Base-by-base conservation (phyloP, 2,797 vertebrate species). In the Coilia nasus region DNA sequence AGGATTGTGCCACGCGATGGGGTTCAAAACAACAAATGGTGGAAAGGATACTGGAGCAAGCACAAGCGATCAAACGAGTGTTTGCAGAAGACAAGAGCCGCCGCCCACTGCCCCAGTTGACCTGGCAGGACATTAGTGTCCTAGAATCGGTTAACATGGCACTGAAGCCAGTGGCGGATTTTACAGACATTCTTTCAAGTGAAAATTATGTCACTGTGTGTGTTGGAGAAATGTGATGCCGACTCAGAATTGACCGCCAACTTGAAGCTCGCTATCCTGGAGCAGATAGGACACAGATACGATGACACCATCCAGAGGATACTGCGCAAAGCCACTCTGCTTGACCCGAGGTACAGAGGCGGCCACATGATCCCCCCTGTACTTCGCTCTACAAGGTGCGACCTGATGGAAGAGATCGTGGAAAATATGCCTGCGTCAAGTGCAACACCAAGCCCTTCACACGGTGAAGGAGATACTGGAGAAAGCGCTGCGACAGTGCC, bases 131-230 rank as follows among this genome's bases (percentile, higher is more conserved):
- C 75, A 83, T 81, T 47, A 81, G 46, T 83, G 82, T 86, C 28
- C 54, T 86, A 19, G 56, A 83, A 60, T 46, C 67, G 2, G 21
- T 86, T 6, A 86, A 83, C 67, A 62, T 19, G 6, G 60, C 44
- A 6, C 35, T 85, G 46, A 82, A 85, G 81, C 85, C 85, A 57
- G 47, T 78, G 10, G 64, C 46, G 25, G 81, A 59, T 3, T 86
- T 83, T 28, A 84, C 71, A 21, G 81, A 86, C 59, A 83, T 86
- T 60, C 64, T 86, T 15, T 86, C 82, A 6, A 50, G 62, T 6
- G 85, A 83, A 82, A 81, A 83, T 10, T 59, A 86, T 46, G 82
- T 83, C 11, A 86, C 82, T 1, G 56, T 64, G 54, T 47, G 28
- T 64, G 57, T 28, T 85, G 10, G 35, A 81, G 84, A 59, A 47